These are phyloP conservation scores for Aphelinus certus DNA, from an alignment of 1,140 invertebrate species.

Conservation along the genomic window DNA sequence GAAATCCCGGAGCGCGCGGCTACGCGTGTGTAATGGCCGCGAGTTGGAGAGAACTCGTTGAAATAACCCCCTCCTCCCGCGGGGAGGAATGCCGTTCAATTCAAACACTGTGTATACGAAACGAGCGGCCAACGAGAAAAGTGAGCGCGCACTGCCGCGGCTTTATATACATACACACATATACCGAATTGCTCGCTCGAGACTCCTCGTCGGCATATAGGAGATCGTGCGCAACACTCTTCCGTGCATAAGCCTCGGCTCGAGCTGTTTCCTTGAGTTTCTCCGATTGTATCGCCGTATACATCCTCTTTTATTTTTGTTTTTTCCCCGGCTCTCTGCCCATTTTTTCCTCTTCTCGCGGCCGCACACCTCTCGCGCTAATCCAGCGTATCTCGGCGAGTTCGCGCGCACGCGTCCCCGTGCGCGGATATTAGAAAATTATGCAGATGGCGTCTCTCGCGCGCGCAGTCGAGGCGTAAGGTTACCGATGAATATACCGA, in stretches of 20 bases:
- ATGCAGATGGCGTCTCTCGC: constrained; percentile 42
- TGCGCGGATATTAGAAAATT: constrained; percentile 46
- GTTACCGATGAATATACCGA: constrained; percentile 42
- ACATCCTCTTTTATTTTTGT: neutral
- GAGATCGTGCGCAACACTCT: too few relatives aligned
- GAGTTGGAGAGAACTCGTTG: too few relatives aligned
- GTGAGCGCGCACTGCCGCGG: too few relatives aligned
- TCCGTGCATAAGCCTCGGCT: neutral
- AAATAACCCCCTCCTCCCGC: too few relatives aligned
- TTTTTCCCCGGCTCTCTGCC: neutral
- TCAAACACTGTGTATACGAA: too few relatives aligned
- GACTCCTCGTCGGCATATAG: too few relatives aligned
- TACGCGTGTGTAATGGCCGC: too few relatives aligned
- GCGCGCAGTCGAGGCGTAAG: constrained; percentile 32
- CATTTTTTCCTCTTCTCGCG: neutral
- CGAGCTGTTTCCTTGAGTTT: constrained; percentile 1
- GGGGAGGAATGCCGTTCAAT: too few relatives aligned
- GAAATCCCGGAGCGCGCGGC: too few relatives aligned
- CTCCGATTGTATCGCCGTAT: neutral
- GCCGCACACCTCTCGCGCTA: neutral
- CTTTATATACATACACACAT: constrained; percentile 1
- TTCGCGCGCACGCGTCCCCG: neutral
- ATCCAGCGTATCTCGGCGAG: constrained; percentile 19
- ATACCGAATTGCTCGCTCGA: too few relatives aligned
- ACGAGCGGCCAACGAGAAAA: too few relatives aligned